Conservation (phyloP, 2,113 vertebrate genomes). For the Merops nubicus region DNA sequence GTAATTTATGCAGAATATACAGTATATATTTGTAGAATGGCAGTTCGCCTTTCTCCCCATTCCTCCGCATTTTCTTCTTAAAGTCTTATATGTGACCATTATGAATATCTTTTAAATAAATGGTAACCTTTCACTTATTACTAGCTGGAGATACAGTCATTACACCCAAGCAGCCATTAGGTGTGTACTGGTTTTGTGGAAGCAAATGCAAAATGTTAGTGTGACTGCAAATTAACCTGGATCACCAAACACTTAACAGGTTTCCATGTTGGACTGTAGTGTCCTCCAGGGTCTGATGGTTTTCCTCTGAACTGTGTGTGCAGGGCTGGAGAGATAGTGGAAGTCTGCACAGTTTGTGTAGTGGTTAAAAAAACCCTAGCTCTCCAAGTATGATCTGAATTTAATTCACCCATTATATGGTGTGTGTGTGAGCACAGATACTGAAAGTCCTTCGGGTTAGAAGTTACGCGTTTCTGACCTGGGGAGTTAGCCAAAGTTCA, state of each 20-base stretch:
- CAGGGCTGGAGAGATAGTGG: neutral
- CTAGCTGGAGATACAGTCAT: neutral
- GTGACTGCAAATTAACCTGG: neutral
- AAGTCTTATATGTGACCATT: neutral
- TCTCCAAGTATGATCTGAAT: neutral
- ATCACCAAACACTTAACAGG: neutral
- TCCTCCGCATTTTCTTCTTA: neutral
- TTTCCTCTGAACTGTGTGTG: neutral
- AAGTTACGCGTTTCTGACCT: neutral
- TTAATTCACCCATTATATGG: neutral
- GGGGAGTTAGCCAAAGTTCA: slow-evolving; percentile 26
- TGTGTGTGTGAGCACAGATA: neutral
- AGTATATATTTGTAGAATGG: neutral
- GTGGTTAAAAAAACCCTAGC: neutral
- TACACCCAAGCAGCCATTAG: neutral
- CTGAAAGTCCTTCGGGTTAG: neutral
- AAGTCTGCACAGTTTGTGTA: neutral
- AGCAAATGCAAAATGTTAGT: neutral
- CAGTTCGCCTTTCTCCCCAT: neutral
- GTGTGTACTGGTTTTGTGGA: neutral
- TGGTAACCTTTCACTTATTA: neutral
- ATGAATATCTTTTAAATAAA: neutral
- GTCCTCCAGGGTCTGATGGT: neutral
- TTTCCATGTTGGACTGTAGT: neutral
- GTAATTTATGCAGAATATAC: neutral